Conservation (phyloP, 2,797 vertebrate genomes). For the Propithecus perrieri region DNA sequence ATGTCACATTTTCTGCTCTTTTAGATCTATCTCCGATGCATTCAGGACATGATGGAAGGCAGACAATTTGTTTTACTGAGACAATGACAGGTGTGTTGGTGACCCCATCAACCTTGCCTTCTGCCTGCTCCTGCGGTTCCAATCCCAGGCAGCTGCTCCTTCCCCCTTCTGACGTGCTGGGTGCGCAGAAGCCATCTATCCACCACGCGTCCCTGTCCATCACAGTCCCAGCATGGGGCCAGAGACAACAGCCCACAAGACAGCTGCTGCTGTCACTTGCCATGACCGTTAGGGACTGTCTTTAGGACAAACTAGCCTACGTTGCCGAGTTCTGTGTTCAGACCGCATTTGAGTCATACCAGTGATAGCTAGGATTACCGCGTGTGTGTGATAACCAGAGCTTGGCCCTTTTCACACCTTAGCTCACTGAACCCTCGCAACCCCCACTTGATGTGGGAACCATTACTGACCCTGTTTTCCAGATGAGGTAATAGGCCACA, state of each 20-base stretch:
- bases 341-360: neutral
- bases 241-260: neutral
- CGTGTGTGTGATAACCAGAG: rapidly evolving
- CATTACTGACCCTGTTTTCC: constrained; percentile 22
- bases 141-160: neutral
- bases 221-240: neutral
- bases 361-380: neutral
- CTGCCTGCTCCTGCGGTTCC: constrained; percentile 1
- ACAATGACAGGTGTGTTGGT: constrained; percentile 47
- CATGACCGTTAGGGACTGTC: neutral
- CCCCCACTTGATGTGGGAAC: neutral
- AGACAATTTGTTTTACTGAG: constrained; percentile 68
- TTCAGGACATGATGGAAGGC: neutral
- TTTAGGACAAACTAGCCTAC: neutral
- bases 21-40: neutral
- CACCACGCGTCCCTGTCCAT: neutral
- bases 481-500: constrained; percentile 25
- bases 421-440: neutral
- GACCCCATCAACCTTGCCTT: constrained; percentile 57
- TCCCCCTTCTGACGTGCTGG: neutral
- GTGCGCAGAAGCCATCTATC: neutral
- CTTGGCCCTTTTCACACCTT: neutral
- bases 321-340: neutral
- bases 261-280: neutral
- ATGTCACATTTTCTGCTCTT: constrained; percentile 24